phyloP scores from a whole-genome alignment of 2,797 vertebrate species.

The Phataginus tetradactyla region DNA sequence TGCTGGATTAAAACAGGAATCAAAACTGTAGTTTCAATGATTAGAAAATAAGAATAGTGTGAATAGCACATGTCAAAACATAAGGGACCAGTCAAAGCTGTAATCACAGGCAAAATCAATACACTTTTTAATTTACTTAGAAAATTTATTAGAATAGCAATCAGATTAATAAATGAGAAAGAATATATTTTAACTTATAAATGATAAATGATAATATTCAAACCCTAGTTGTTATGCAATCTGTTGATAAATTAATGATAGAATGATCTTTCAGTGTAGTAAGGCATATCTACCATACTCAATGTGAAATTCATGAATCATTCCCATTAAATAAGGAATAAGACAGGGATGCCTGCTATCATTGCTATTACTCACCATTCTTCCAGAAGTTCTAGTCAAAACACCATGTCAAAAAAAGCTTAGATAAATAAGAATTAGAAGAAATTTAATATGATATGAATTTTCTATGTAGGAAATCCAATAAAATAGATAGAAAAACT shows the following conservation, averaged over 20 bases:
- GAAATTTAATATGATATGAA: background rate
- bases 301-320: background rate
- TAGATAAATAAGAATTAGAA: background rate
- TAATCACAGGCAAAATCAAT: background rate
- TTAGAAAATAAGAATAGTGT: background rate
- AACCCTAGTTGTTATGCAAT: background rate
- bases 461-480: background rate
- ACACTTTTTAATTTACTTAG: background rate
- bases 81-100: background rate
- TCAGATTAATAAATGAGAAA: constrained; percentile 21
- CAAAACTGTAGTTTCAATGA: background rate
- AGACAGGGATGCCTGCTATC: background rate
- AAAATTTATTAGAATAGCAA: background rate
- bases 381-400: background rate
- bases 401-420: constrained; percentile 13
- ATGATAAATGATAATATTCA: background rate
- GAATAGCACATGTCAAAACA: background rate
- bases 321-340: background rate
- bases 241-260: background rate
- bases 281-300: background rate
- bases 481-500: background rate
- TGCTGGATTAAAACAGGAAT: background rate
- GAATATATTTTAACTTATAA: background rate
- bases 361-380: background rate
- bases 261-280: background rate